Conservation (phyloP, 2,888 invertebrate species). For the Cinara cedri region DNA sequence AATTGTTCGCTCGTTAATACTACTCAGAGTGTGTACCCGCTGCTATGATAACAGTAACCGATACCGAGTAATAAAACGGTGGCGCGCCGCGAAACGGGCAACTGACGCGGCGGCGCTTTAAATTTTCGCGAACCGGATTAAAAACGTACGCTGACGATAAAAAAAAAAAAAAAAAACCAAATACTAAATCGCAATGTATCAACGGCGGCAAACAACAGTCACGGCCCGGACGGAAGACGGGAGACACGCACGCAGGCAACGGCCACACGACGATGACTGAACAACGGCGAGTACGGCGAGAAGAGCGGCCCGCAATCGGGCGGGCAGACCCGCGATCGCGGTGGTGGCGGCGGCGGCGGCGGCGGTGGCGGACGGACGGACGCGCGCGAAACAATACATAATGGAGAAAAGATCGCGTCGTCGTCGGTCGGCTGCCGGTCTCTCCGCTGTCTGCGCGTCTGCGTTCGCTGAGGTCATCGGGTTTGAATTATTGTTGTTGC, state of each 20-base stretch:
- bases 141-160: no score
- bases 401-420: neutral
- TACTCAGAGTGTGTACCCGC: no score
- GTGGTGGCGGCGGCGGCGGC: neutral
- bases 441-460: neutral
- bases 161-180: no score
- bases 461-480: slow-evolving; percentile 30
- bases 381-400: neutral
- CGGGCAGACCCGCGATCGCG: neutral
- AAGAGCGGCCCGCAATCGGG: neutral
- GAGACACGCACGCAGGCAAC: slow-evolving; percentile 6
- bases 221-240: neutral
- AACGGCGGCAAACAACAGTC: no score
- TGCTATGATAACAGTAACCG: no score
- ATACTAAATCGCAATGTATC: no score
- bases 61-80: no score
- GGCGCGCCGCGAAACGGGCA: neutral
- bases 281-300: neutral
- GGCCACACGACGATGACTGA: slow-evolving; percentile 25
- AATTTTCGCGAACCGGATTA: neutral
- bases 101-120: neutral
- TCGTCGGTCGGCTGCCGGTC: neutral
- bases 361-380: slow-evolving; percentile 5
- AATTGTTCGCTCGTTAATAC: no score
- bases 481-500: neutral